These are phyloP conservation scores for Cheilosia vulpina DNA, from an alignment of 2,888 invertebrate species.

Conservation along the genomic window DNA sequence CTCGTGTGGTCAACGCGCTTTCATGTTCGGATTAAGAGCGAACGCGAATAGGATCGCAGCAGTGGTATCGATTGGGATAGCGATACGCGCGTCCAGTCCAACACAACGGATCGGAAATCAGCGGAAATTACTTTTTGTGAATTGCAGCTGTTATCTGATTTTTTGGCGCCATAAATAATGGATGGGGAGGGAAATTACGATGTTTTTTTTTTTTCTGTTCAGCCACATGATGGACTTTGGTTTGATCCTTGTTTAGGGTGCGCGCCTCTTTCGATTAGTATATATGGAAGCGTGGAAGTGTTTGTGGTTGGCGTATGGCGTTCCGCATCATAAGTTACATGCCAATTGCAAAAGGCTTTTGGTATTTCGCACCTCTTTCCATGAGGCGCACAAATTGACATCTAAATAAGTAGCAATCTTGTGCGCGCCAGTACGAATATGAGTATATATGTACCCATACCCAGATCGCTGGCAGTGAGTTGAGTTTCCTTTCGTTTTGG, in stretches of 20 bases:
- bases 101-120: constrained; percentile 51
- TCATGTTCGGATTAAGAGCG: constrained; percentile 59
- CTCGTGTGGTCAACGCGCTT: constrained; percentile 68
- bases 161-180: constrained; percentile 76
- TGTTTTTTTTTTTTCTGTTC: constrained; percentile 12
- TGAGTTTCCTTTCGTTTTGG: constrained; percentile 57
- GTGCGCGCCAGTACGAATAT: background rate
- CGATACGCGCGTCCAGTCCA: constrained; percentile 31
- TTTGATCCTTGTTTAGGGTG: constrained; percentile 37
- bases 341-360: constrained; percentile 7
- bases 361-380: constrained; percentile 67
- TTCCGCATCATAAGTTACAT: constrained; percentile 65
- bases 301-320: constrained; percentile 45
- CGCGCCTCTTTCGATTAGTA: constrained; percentile 59
- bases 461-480: constrained; percentile 28
- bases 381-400: constrained; percentile 67
- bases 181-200: constrained; percentile 68
- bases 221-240: constrained; percentile 37
- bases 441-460: background rate
- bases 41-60: constrained; percentile 38
- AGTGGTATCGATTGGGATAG: constrained; percentile 65
- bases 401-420: constrained; percentile 69
- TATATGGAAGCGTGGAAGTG: background rate
- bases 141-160: constrained; percentile 76
- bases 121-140: constrained; percentile 75